Conservation (phyloP, 2,888 invertebrate species). For the Ophraella communa region DNA sequence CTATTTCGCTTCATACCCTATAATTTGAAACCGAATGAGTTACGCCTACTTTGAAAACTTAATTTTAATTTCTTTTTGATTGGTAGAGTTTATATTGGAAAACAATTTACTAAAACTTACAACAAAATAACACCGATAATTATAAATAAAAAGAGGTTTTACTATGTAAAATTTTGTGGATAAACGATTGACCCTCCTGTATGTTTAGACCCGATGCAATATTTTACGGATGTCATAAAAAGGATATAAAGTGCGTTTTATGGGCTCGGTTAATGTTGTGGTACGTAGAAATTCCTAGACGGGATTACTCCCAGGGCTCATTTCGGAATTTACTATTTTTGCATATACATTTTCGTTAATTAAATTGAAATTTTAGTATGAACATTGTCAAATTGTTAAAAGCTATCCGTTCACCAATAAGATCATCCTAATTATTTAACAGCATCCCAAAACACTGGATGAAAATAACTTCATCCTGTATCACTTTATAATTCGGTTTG, state of each 20-base stretch:
- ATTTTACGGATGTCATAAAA: constrained; percentile 63
- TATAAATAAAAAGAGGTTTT: too few relatives aligned
- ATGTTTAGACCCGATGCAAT: constrained; percentile 56
- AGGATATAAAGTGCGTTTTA: constrained; percentile 62
- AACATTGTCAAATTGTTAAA: constrained; percentile 26
- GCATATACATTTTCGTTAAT: constrained; percentile 54
- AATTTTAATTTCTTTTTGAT: too few relatives aligned
- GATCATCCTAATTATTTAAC: not conserved
- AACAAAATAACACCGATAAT: too few relatives aligned
- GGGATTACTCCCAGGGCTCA: constrained; percentile 59
- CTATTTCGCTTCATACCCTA: too few relatives aligned
- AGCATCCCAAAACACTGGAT: too few relatives aligned
- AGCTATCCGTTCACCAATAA: not conserved
- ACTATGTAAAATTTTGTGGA: too few relatives aligned
- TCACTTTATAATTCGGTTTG: too few relatives aligned
- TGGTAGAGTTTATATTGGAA: too few relatives aligned
- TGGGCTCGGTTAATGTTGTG: constrained; percentile 60
- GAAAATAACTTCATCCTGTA: too few relatives aligned
- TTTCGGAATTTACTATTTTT: constrained; percentile 61
- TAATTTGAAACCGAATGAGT: too few relatives aligned
- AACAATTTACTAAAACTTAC: too few relatives aligned
- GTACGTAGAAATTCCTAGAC: constrained; percentile 57
- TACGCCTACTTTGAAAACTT: too few relatives aligned
- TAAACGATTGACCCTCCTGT: constrained; percentile 9
- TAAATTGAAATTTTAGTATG: constrained; percentile 33